Conservation (phyloP, 2,113 vertebrate species). For the Chrysochloris asiatica region DNA sequence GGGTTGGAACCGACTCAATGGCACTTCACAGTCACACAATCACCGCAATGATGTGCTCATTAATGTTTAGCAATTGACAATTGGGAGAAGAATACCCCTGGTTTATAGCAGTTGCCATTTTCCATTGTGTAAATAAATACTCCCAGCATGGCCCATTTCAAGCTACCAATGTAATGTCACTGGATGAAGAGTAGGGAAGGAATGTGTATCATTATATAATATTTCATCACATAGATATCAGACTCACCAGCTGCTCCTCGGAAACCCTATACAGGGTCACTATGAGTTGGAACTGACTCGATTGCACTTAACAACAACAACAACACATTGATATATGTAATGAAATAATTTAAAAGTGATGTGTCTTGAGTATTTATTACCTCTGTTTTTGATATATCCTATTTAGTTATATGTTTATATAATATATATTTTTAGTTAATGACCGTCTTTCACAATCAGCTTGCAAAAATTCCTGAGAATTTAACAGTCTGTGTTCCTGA, state of each 20-base stretch:
- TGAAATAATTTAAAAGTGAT: constrained; percentile 2
- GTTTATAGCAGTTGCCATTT: not conserved
- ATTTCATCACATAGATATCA: not conserved
- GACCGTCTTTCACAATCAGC: not conserved
- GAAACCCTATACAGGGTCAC: no score
- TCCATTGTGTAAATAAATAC: constrained; percentile 28
- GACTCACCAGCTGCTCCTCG: no score
- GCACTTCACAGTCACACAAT: no score
- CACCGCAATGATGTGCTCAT: not conserved
- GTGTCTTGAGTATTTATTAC: not conserved
- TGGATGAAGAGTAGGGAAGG: not conserved
- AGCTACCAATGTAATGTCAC: not conserved
- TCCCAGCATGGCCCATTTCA: not conserved
- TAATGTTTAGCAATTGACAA: not conserved
- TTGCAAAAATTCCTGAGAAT: constrained; percentile 37
- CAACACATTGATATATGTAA: not conserved
- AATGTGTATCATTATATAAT: not conserved
- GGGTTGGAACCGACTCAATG: no score
- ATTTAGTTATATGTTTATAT: not conserved
- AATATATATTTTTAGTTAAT: constrained; percentile 38
- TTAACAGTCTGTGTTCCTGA: not conserved
- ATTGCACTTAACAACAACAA: no score
- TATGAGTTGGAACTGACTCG: no score
- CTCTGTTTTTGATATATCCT: not conserved
- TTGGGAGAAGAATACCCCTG: not conserved